These are phyloP conservation scores for Laticauda laticaudata DNA, from an alignment of 2,113 vertebrate genomes.

Conservation along the genomic window DNA sequence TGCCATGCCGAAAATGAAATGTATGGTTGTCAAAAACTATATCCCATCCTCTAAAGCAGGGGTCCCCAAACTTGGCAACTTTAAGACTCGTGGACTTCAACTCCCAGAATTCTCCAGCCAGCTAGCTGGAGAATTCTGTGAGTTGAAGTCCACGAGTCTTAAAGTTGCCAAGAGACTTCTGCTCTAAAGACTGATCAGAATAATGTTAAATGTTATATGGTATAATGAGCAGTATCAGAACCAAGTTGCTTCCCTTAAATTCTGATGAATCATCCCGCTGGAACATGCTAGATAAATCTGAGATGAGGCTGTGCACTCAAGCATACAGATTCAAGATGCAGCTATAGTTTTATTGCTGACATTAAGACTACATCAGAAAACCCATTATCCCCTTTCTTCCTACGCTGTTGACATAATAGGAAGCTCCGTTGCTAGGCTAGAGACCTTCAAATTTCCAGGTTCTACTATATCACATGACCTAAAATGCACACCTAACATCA, in stretches of 20 bases:
- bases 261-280: background rate
- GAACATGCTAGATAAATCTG: background rate
- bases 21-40: background rate
- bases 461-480: no score
- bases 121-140: no score
- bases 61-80: no score
- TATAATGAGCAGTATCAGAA: background rate
- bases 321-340: background rate
- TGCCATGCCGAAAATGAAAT: background rate
- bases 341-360: background rate
- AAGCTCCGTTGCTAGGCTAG: background rate
- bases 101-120: no score
- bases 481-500: no score
- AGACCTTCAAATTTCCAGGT: no score
- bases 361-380: background rate
- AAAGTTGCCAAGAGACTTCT: no score
- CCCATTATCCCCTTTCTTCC: background rate
- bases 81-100: no score
- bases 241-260: background rate
- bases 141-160: no score
- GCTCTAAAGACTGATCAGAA: background rate
- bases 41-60: background rate
- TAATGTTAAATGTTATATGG: background rate
- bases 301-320: background rate
- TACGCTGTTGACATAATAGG: background rate